Evolutionary conservation across 2,113 vertebrate genomes (phyloP).

Genomic region (Oncorhynchus masou): DNA sequence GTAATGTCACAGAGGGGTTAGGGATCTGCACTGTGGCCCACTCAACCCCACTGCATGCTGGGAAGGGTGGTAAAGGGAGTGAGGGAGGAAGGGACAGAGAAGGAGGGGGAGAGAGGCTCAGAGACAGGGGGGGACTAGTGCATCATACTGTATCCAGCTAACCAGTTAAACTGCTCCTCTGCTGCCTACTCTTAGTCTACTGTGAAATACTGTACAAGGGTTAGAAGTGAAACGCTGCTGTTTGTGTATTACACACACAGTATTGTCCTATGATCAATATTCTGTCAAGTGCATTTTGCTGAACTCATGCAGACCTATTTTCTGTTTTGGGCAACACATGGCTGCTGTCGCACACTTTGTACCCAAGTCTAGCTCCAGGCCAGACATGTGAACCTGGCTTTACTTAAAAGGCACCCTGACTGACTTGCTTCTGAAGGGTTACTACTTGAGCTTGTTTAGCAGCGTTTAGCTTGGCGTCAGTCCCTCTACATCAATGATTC

Average conservation of each 20-base stretch:
- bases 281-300: background rate
- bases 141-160: background rate
- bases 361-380: background rate
- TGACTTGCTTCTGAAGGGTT: background rate
- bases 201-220: background rate
- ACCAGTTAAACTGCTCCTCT: slow-evolving; percentile 9
- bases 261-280: background rate
- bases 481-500: slow-evolving; percentile 58
- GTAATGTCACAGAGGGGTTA: slow-evolving; percentile 57
- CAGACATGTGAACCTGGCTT: slow-evolving; percentile 24
- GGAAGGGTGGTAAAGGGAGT: slow-evolving; percentile 15
- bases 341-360: background rate
- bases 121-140: background rate
- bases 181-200: slow-evolving; percentile 51
- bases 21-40: slow-evolving; percentile 50
- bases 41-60: slow-evolving; percentile 57
- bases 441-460: slow-evolving; percentile 46
- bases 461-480: slow-evolving; percentile 50
- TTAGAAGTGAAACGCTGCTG: background rate
- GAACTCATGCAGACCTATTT: background rate
- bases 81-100: slow-evolving; percentile 13
- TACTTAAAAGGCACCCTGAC: slow-evolving; percentile 67
- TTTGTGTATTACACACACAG: background rate
- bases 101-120: background rate
- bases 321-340: slow-evolving; percentile 23